phyloP scores from a whole-genome alignment of 1,140 invertebrate species.

The fruit fly (Drosophila melanogaster) region Release_6_plus_ISO1_MT NT_033777.3:25441001-25441500 shows the following conservation, averaged over 20 bases:
- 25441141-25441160: no score
- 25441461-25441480: neutral
- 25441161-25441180: neutral
- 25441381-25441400: conserved; percentile 15
- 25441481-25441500: neutral
- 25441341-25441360: conserved; percentile 12
- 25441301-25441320: conserved; percentile 30
- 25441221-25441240: neutral
- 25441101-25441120: neutral
- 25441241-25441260: neutral
- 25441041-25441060: neutral
- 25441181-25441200: neutral
- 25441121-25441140: no score
- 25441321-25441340: conserved; percentile 5
- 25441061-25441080: conserved; percentile 7
- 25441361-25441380: conserved; percentile 29
- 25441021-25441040: no score
- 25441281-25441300: conserved; percentile 16
- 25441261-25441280: neutral
- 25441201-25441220: neutral
- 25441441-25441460: conserved; percentile 15
- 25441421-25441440: conserved; percentile 18
- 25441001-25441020: no score
- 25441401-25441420: conserved; percentile 18
- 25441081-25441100: no score